These are phyloP conservation scores for Geopemphigus sp. DNA, from an alignment of 1,140 invertebrate genomes.

Conservation along the genomic window DNA sequence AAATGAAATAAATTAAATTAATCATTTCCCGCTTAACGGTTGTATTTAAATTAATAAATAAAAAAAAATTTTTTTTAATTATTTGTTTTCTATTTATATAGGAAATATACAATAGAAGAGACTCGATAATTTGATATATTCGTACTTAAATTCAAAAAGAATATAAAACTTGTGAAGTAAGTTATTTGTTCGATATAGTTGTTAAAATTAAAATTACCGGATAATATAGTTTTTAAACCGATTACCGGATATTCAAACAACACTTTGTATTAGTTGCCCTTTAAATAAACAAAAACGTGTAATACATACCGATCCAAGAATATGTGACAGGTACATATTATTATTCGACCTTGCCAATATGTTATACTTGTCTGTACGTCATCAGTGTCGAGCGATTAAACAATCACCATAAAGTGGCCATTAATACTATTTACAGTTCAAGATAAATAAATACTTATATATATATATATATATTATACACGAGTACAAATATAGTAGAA, in stretches of 20 bases:
- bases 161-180: too few species aligned
- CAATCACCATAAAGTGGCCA: constrained; percentile 1
- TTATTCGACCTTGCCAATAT: constrained; percentile 17
- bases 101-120: too few species aligned
- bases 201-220: too few species aligned
- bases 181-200: too few species aligned
- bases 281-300: background rate
- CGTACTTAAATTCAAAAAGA: too few species aligned
- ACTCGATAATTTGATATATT: too few species aligned
- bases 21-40: too few species aligned
- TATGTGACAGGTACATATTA: constrained; percentile 22
- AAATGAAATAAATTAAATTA: too few species aligned
- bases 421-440: constrained; percentile 20
- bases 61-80: too few species aligned
- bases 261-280: background rate
- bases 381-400: constrained; percentile 2
- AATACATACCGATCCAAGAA: constrained; percentile 1
- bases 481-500: background rate
- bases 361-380: constrained; percentile 23
- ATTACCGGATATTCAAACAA: background rate
- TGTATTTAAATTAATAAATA: too few species aligned
- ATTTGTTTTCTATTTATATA: too few species aligned
- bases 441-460: background rate
- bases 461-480: background rate
- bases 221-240: background rate